Percentiles rank a stretch among this genome's conserved stretches.
Evolutionary conservation across 2,888 invertebrate genomes (phyloP).

Genomic region (Drosophila sordidapex): DNA sequence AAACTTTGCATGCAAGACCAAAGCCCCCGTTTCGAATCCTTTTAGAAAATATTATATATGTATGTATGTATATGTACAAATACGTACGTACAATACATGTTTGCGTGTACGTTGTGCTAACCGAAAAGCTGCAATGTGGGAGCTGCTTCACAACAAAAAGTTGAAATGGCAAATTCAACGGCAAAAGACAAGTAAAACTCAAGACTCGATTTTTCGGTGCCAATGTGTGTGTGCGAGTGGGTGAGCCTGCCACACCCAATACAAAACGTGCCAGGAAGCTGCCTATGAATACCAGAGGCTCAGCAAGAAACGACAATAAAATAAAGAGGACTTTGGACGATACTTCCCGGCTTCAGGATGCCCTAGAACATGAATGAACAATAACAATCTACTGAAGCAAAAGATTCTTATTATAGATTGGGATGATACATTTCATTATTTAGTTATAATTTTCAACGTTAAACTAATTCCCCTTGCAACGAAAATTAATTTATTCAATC

Average conservation of each 20-base stretch:
- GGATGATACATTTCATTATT: background rate
- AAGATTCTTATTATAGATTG: background rate
- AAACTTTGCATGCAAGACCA: constrained; percentile 68
- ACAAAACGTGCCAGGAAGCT: constrained; percentile 68
- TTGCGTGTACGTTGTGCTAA: constrained; percentile 18
- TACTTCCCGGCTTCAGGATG: background rate
- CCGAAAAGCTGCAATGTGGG: constrained; percentile 36
- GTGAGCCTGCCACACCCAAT: constrained; percentile 62
- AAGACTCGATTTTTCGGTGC: constrained; percentile 53
- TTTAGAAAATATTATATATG: constrained; percentile 58
- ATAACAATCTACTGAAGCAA: background rate
- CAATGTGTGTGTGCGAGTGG: constrained; percentile 33
- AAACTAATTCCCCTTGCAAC: background rate
- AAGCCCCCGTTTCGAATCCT: constrained; percentile 66
- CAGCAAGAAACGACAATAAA: constrained; percentile 54
- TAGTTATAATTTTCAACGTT: background rate
- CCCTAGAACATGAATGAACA: background rate
- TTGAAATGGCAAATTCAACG: constrained; percentile 67
- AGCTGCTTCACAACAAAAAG: constrained; percentile 60
- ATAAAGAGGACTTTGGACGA: constrained; percentile 21
- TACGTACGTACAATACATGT: background rate
- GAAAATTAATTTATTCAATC: background rate
- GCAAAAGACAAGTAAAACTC: constrained; percentile 67
- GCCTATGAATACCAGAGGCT: constrained; percentile 59
- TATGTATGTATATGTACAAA: background rate